Conservation (phyloP, 2,113 vertebrate genomes). For the Oophaga pumilio region DNA sequence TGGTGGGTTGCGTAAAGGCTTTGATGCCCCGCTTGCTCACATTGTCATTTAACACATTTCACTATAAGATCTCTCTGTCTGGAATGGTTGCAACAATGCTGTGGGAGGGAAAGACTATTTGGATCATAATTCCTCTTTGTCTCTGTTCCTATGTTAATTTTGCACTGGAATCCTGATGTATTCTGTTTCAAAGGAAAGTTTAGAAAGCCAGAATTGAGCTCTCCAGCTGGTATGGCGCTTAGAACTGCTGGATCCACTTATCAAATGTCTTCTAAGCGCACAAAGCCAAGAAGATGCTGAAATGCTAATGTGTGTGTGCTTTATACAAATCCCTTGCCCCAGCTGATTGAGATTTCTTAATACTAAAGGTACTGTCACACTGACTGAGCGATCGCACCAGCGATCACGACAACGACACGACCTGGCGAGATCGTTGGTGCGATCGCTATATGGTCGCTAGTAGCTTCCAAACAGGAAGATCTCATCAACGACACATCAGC, state of each 20-base stretch:
- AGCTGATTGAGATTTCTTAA: neutral
- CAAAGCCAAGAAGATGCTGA: slow-evolving; percentile 11
- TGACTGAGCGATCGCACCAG: too few species aligned
- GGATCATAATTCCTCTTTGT: slow-evolving; percentile 55
- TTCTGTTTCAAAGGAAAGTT: slow-evolving; percentile 52
- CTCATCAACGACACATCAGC: too few species aligned
- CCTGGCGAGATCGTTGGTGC: too few species aligned
- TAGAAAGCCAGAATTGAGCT: slow-evolving; percentile 7
- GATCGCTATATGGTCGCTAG: too few species aligned
- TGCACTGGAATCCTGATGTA: slow-evolving; percentile 48
- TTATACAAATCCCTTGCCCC: neutral
- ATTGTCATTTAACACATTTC: slow-evolving; percentile 41
- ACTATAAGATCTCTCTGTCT: slow-evolving; percentile 34
- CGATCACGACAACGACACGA: too few species aligned
- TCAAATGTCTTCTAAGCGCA: neutral
- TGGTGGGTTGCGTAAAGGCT: slow-evolving; percentile 10
- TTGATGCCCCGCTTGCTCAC: slow-evolving; percentile 11
- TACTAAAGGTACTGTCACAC: too few species aligned
- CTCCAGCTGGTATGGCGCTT: slow-evolving; percentile 39
- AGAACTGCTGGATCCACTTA: slow-evolving; percentile 30
- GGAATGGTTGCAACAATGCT: slow-evolving; percentile 53
- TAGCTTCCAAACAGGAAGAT: too few species aligned
- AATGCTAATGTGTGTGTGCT: neutral
- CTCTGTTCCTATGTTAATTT: slow-evolving; percentile 52
- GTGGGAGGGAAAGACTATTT: slow-evolving; percentile 49